Evolutionary conservation across 2,113 vertebrate genomes (phyloP).

Genomic region (Malurus melanocephalus): DNA sequence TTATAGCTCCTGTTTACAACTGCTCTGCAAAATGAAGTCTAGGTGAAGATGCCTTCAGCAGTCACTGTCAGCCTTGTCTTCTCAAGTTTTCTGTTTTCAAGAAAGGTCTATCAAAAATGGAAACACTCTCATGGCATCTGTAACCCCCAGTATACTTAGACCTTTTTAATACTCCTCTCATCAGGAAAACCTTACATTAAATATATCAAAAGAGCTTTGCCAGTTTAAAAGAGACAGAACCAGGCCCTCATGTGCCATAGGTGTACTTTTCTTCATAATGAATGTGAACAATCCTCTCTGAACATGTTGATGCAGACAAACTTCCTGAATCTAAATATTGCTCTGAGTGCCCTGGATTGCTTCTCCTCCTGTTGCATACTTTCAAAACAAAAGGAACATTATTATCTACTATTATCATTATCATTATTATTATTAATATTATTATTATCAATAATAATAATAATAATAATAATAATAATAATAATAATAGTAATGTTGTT

Average conservation of each 20-base stretch:
- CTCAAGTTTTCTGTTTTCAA: not conserved
- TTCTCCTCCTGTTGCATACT: not conserved
- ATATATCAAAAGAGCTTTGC: not conserved
- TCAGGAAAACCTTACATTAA: not conserved
- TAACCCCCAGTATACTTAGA: not conserved
- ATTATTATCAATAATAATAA: too few species aligned
- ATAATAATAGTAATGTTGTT: not conserved
- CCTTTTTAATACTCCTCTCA: not conserved
- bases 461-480: too few species aligned
- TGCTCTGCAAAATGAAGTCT: not conserved
- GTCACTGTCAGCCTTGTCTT: not conserved
- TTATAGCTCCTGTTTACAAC: constrained; percentile 36
- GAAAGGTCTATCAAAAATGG: not conserved
- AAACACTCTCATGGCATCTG: not conserved
- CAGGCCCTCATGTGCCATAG: not conserved
- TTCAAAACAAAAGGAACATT: not conserved
- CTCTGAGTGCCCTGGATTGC: not conserved
- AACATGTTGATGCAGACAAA: not conserved
- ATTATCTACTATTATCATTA: not conserved
- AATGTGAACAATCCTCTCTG: not conserved
- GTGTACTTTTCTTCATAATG: not conserved
- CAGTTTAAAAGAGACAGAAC: not conserved
- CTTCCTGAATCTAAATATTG: not conserved
- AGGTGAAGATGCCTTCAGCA: not conserved
- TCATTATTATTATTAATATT: not conserved